Evolutionary conservation across 1,140 invertebrate species (phyloP), one percentile per base, ranked within the genome.

Genomic region (Epicauta chinensis): DNA sequence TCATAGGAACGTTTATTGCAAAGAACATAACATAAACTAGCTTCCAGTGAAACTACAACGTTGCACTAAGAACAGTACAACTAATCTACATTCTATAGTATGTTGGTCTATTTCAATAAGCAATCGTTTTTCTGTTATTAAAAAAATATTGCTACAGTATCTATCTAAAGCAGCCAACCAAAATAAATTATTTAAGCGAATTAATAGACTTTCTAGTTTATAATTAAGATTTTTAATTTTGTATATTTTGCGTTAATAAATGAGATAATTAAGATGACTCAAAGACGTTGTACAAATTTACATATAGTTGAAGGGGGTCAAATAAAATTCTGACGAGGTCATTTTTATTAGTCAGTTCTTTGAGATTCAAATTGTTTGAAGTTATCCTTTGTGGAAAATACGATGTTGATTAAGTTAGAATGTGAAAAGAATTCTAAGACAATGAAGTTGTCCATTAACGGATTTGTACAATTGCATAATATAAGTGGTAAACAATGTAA

Each of bases 311-410:
- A n/a, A n/a, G 23, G 23, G 23, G 7, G 4, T 23, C n/a, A 16
- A 41, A 44, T 36, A 46, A 47, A 47, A 47, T 17, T 37, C 15
- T 35, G 23, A 14, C 9, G 30, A 47, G 35, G 36, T 47, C 45
- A 47, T 47, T 47, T 47, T 47, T 47, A 47, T 47, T 47, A 47
- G 16, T 16, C 45, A 37, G 16, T 47, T n/a, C 45, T 47, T 47
- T 47, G 45, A 47, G 45, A 47, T 47, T 47, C 45, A 47, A 47
- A 47, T 47, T 47, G 45, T 37, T 38, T 23, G 45, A 17, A 47
- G 45, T 37, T 37, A 47, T 47, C 38, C 34, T 47, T 47, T 47
- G 45, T 38, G 38, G 34, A 38, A 47, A 46, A 47, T 23, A 23
- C 23, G 45, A 37, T 38, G 45, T 16, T 47, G n/a, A 38, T 23